Evolutionary conservation across 2,797 vertebrate species (phyloP), one percentile per base, ranked within the genome.

Genomic region (Phoeniculus purpureus): DNA sequence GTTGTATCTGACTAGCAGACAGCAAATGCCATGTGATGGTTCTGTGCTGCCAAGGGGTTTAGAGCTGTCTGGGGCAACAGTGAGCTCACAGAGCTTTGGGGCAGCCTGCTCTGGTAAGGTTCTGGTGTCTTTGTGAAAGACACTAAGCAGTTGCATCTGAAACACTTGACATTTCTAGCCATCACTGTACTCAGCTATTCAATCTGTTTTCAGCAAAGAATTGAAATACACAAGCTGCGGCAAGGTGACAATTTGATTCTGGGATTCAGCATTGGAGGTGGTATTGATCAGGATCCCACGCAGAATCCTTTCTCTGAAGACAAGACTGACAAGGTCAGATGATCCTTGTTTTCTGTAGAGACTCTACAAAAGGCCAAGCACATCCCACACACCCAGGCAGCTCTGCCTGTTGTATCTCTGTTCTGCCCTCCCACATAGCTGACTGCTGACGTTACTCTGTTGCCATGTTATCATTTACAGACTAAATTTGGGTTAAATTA

Each of bases 241-340:
- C 98, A 99, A 34, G 98, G 98, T 31, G 98, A 98, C 15, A 98
- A 99, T 89, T 94, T 99, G 91, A 99, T 99, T 87, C 97, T 99
- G 90, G 99, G 99, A n/a, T 99, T 99, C 97, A 99, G 99, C 96
- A 99, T 99, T 3, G 99, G 99, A 96, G 99, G 99, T 22, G 99
- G 99, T 77, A 99, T 99, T 19, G 99, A 99, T 94, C 99, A 99
- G 96, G 99, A 99, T 94, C 98, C 99, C 0, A 97, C 97, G 48
- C 99, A 99, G 96, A 99, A 99, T 95, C 99, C 99, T 5, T 99
- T 98, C 96, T 99, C 99, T 3, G 98, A 98, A 95, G 98, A 99
- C 93, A 99, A 99, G 94, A 97, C 98, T 0, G 99, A 99, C 97
- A 99, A 99, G 98, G 99, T 99, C 87, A 80, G 94, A 50, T 6